Conservation (phyloP, 2,888 invertebrate species). For the Neocrepidodera transversa region DNA sequence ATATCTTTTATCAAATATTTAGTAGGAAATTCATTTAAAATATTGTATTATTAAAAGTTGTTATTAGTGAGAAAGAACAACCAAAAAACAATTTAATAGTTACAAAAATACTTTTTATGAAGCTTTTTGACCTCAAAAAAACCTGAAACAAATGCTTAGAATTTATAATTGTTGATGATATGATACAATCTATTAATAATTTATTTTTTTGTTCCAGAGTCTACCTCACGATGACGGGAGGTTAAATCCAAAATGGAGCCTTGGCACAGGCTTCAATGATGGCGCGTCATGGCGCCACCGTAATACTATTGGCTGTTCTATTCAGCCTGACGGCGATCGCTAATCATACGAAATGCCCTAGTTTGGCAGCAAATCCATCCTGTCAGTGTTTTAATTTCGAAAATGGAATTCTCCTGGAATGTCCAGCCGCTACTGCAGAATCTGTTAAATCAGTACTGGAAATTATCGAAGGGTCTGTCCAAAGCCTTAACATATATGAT, state of each 20-base stretch:
- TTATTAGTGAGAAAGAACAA: no score
- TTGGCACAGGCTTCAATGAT: conserved; percentile 48
- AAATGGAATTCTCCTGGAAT: conserved; percentile 89
- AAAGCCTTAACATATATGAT: conserved; percentile 88
- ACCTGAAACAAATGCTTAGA: no score
- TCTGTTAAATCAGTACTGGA: conserved; percentile 77
- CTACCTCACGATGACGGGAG: conserved; percentile 12
- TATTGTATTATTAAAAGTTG: no score
- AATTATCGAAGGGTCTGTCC: conserved; percentile 73
- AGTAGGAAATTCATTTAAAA: no score
- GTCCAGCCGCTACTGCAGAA: conserved; percentile 80
- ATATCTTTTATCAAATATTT: no score
- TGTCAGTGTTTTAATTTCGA: conserved; percentile 94
- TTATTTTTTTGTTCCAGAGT: conserved; percentile 9
- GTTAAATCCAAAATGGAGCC: conserved; percentile 42
- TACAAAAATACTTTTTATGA: no score
- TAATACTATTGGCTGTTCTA: conserved; percentile 48
- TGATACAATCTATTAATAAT: no score
- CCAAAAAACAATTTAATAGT: no score
- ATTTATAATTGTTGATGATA: no score
- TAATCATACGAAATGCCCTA: conserved; percentile 68
- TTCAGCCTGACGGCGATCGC: conserved; percentile 49
- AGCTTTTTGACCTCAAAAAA: no score
- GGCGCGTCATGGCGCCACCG: conserved; percentile 54
- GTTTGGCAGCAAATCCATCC: conserved; percentile 77